Conservation (phyloP, 1,140 invertebrate genomes). For the Atta texana region DNA sequence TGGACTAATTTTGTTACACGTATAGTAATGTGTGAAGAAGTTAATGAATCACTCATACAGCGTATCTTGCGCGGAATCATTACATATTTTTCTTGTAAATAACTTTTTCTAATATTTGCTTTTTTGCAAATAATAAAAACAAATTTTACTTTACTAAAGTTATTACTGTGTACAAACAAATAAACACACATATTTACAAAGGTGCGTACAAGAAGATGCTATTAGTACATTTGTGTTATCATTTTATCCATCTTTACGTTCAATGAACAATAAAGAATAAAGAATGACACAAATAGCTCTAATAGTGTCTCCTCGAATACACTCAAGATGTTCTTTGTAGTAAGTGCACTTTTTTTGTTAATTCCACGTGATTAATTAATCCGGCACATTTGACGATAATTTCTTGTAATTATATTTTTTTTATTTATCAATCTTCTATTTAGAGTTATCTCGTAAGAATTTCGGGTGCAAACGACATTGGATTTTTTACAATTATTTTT, state of each 20-base stretch:
- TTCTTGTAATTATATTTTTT: background rate
- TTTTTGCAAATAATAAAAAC: background rate
- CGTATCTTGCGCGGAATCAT: background rate
- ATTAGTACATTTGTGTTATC: too few species aligned
- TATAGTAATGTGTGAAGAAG: background rate
- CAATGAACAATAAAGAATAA: too few species aligned
- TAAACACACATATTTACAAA: background rate
- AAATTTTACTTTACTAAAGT: background rate
- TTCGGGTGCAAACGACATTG: background rate
- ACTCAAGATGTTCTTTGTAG: background rate
- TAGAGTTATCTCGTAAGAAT: background rate
- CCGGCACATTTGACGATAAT: background rate
- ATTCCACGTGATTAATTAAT: background rate
- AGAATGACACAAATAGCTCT: too few species aligned
- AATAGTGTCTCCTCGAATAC: too few species aligned
- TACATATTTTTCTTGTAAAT: background rate
- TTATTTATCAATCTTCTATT: background rate
- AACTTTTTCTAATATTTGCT: background rate
- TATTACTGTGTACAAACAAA: background rate
- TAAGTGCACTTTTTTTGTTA: background rate
- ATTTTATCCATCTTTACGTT: too few species aligned
- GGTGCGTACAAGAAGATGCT: too few species aligned
- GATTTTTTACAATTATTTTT: background rate
- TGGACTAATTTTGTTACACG: slow-evolving; percentile 5
- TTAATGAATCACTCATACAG: background rate